Percentiles rank a stretch among this genome's conserved stretches.
These are phyloP conservation scores for Clarias macrocephalus DNA, from an alignment of 2,113 vertebrate genomes.

Conservation along the genomic window DNA sequence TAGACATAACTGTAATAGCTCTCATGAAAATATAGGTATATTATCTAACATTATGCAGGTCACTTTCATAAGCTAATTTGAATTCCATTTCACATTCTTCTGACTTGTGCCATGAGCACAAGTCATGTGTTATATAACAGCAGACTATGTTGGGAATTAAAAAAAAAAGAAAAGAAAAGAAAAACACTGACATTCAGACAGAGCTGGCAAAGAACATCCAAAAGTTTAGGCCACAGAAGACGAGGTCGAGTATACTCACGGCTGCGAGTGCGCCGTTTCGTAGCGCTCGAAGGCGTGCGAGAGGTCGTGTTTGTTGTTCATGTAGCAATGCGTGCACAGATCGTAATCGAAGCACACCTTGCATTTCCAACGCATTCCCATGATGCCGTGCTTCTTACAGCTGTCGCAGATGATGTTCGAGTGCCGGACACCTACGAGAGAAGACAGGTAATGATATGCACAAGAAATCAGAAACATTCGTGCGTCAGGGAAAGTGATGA, in stretches of 20 bases:
- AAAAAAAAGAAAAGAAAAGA: conserved; percentile 44
- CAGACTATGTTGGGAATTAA: not conserved
- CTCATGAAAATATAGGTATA: not conserved
- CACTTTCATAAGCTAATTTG: not conserved
- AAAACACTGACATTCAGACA: no score
- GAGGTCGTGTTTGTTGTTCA: conserved; percentile 94
- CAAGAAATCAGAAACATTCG: not conserved
- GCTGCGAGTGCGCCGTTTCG: conserved; percentile 91
- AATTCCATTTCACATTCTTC: no score
- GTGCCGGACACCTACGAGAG: conserved; percentile 85
- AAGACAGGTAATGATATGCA: not conserved
- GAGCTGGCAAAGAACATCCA: no score
- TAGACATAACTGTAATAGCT: not conserved
- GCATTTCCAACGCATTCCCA: conserved; percentile 98
- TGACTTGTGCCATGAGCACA: not conserved
- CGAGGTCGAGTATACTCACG: conserved; percentile 79
- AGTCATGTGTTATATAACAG: conserved; percentile 26
- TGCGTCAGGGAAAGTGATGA: not conserved
- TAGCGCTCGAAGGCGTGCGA: conserved; percentile 91
- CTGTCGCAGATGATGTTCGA: conserved; percentile 98
- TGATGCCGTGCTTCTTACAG: conserved; percentile 96
- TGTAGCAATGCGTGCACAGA: conserved; percentile 97
- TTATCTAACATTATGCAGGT: not conserved
- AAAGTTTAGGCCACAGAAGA: conserved; percentile 16
- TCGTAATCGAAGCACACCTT: conserved; percentile 95